Conservation (phyloP, 2,797 vertebrate species). For the Epinephelus coioides region DNA sequence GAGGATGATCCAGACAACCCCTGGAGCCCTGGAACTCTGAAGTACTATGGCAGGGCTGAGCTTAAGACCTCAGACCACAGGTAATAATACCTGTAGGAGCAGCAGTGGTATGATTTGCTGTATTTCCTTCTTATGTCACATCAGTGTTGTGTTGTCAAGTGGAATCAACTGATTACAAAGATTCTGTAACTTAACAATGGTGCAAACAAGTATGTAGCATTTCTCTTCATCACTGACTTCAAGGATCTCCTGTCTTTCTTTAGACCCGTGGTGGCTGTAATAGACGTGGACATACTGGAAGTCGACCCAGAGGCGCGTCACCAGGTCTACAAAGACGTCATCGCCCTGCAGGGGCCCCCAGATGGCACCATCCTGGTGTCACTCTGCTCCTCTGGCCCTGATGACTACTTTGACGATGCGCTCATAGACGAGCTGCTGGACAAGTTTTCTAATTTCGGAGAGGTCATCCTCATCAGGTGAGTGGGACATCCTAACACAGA, state of each 20-base stretch:
- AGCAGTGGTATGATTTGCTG: not conserved
- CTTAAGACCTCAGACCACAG: conserved; percentile 99
- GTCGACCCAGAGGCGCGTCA: conserved; percentile 96
- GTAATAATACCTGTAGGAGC: conserved; percentile 72
- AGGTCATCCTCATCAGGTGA: conserved; percentile 98
- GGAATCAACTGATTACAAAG: not conserved
- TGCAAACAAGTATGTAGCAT: not conserved
- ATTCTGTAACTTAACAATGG: not conserved
- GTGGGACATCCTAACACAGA: conserved; percentile 1
- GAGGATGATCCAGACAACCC: conserved; percentile 87
- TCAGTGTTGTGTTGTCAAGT: not conserved
- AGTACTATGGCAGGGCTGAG: conserved; percentile 96
- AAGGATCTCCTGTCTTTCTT: conserved; percentile 7
- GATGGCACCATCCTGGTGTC: conserved; percentile 97
- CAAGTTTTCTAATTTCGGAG: conserved; percentile 93
- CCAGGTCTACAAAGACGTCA: conserved; percentile 96
- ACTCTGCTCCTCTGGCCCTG: conserved; percentile 89
- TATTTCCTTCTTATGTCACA: not conserved
- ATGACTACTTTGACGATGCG: conserved; percentile 92
- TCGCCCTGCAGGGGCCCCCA: conserved; percentile 94
- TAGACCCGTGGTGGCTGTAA: conserved; percentile 95
- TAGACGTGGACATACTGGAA: conserved; percentile 97
- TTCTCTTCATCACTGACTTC: not conserved
- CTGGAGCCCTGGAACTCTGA: conserved; percentile 92
- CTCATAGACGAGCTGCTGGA: conserved; percentile 97